Conservation (phyloP, 2,888 invertebrate species). For the Drosophila crucigera region DNA sequence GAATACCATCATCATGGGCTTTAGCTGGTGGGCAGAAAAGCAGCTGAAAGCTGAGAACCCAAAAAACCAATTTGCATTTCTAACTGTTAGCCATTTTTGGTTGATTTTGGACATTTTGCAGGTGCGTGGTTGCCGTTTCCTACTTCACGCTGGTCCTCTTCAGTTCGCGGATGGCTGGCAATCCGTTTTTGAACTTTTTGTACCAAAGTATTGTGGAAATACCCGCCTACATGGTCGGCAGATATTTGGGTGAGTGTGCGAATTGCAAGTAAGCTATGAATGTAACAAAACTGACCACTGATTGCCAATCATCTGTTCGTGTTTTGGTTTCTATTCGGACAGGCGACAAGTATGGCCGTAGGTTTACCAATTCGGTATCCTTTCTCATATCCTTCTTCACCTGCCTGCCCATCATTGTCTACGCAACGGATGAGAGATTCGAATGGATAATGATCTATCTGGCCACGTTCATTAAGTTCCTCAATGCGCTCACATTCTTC, state of each 20-base stretch:
- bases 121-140: slow-evolving; percentile 86
- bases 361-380: slow-evolving; percentile 86
- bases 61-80: slow-evolving; percentile 72
- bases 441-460: slow-evolving; percentile 83
- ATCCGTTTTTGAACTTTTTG: slow-evolving; percentile 89
- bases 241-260: slow-evolving; percentile 84
- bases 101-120: slow-evolving; percentile 63
- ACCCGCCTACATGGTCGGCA: slow-evolving; percentile 88
- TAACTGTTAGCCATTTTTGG: slow-evolving; percentile 54
- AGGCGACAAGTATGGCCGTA: slow-evolving; percentile 86
- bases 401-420: slow-evolving; percentile 85
- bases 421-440: slow-evolving; percentile 82
- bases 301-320: slow-evolving; percentile 49
- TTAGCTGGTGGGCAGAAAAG: slow-evolving; percentile 86
- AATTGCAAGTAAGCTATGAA: slow-evolving; percentile 10
- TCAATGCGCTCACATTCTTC: slow-evolving; percentile 87
- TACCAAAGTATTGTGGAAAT: slow-evolving; percentile 88
- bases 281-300: slow-evolving; percentile 38
- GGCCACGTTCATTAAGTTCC: slow-evolving; percentile 86
- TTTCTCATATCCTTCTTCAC: slow-evolving; percentile 84
- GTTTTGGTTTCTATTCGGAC: slow-evolving; percentile 28
- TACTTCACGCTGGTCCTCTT: slow-evolving; percentile 87
- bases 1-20: slow-evolving; percentile 86
- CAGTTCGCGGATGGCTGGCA: slow-evolving; percentile 87
- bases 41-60: not conserved